Conservation (phyloP, 1,140 invertebrate genomes). For the Drosophila truncata region DNA sequence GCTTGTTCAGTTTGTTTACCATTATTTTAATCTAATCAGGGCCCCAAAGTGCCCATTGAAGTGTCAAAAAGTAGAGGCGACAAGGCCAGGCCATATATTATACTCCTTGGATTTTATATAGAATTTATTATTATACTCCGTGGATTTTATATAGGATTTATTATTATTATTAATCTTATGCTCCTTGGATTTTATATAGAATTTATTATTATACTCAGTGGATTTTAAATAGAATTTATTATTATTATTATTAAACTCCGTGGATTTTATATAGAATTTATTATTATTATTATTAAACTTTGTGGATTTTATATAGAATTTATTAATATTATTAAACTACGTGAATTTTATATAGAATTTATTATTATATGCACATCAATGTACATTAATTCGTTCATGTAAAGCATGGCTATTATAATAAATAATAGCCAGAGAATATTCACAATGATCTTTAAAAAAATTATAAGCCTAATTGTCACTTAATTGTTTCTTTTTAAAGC, state of each 20-base stretch:
- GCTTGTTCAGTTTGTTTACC: constrained; percentile 5
- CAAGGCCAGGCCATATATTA: constrained; percentile 15
- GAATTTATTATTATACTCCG: too few species aligned
- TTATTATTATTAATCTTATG: too few species aligned
- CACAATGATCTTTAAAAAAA: not conserved
- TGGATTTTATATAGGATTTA: too few species aligned
- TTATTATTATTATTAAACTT: too few species aligned
- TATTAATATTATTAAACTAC: too few species aligned
- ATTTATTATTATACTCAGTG: too few species aligned
- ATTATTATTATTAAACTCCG: too few species aligned
- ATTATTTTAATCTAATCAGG: constrained; percentile 41
- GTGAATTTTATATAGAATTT: constrained; percentile 4
- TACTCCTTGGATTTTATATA: not conserved
- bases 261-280: too few species aligned
- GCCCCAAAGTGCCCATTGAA: constrained; percentile 18
- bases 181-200: too few species aligned
- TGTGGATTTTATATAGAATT: too few species aligned
- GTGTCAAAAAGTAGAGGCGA: constrained; percentile 14
- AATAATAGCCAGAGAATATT: not conserved
- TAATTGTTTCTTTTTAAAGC: constrained; percentile 1
- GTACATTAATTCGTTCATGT: not conserved
- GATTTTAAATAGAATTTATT: too few species aligned
- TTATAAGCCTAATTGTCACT: not conserved
- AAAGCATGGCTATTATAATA: not conserved
- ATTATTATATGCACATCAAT: not conserved